Conservation (phyloP, 2,797 vertebrate genomes). For the Cryptoblepharus egeriae region DNA sequence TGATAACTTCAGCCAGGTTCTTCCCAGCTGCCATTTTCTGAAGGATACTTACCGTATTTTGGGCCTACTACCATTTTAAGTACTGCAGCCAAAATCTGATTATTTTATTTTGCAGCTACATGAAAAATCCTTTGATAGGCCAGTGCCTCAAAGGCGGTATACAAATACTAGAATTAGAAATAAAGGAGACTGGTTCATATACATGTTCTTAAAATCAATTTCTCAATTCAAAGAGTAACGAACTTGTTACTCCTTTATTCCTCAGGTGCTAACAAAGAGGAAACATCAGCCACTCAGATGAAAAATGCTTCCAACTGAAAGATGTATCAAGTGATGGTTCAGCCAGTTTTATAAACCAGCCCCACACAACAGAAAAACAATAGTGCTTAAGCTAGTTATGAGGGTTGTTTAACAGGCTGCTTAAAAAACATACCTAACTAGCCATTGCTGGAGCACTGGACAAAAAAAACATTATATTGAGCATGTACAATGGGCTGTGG, state of each 20-base stretch:
- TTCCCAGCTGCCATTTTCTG: too few relatives aligned
- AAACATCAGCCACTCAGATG: slow-evolving; percentile 46
- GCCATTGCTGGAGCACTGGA: neutral
- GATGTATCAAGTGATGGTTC: slow-evolving; percentile 54
- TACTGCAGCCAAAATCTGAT: too few relatives aligned
- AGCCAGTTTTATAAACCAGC: slow-evolving; percentile 26
- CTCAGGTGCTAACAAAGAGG: slow-evolving; percentile 37
- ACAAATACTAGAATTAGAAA: too few relatives aligned
- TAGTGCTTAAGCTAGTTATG: slow-evolving; percentile 8
- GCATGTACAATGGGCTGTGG: too few relatives aligned
- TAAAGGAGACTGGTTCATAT: neutral
- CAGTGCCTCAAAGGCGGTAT: too few relatives aligned
- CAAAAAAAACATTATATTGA: neutral
- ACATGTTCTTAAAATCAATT: neutral
- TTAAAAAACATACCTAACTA: neutral
- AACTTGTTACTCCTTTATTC: neutral
- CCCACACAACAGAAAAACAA: neutral
- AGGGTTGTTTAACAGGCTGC: neutral
- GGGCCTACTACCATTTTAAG: too few relatives aligned
- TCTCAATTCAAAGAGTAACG: slow-evolving; percentile 12
- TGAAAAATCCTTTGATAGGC: too few relatives aligned
- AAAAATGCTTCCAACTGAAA: slow-evolving; percentile 24
- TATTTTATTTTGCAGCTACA: too few relatives aligned
- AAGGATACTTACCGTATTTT: too few relatives aligned
- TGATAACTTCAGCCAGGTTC: too few relatives aligned